Evolutionary conservation across 2,797 vertebrate genomes (phyloP).

Genomic region (Echiichthys vipera): DNA sequence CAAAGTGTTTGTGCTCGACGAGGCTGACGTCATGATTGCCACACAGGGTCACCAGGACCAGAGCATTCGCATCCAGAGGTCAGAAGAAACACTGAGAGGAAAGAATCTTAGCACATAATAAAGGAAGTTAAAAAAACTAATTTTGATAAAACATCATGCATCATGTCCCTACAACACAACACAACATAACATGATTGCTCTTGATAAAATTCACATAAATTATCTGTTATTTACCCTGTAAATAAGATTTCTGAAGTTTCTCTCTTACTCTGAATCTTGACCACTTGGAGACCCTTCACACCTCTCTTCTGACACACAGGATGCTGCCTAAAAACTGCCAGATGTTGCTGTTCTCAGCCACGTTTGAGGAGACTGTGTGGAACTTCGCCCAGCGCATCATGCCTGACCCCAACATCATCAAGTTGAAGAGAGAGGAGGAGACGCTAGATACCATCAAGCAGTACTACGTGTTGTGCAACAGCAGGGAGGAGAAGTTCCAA

Average conservation of each 20-base stretch:
- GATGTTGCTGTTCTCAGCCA: slow-evolving; percentile 98
- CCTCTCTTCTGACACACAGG: slow-evolving; percentile 73
- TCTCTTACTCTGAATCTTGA: neutral
- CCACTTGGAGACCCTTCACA: neutral
- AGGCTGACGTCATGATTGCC: slow-evolving; percentile 98
- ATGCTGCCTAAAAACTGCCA: slow-evolving; percentile 94
- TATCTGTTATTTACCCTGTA: neutral
- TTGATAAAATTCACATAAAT: neutral
- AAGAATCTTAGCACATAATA: neutral
- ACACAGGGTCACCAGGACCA: slow-evolving; percentile 99
- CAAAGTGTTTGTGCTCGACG: slow-evolving; percentile 96
- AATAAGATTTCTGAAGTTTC: neutral
- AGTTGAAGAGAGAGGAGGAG: slow-evolving; percentile 96
- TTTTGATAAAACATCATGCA: neutral
- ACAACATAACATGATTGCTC: neutral
- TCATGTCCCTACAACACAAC: too few relatives aligned
- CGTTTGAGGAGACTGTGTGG: slow-evolving; percentile 97
- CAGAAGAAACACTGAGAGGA: neutral
- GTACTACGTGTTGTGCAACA: slow-evolving; percentile 94
- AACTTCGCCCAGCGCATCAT: slow-evolving; percentile 95
- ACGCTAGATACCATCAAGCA: slow-evolving; percentile 98
- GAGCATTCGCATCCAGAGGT: slow-evolving; percentile 99
- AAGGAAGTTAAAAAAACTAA: neutral
- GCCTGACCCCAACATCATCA: slow-evolving; percentile 97
- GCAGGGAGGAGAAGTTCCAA: slow-evolving; percentile 95